phyloP scores from a whole-genome alignment of 37 sponge, comb jelly and placozoan genomes.

The Agelas oroides region DNA sequence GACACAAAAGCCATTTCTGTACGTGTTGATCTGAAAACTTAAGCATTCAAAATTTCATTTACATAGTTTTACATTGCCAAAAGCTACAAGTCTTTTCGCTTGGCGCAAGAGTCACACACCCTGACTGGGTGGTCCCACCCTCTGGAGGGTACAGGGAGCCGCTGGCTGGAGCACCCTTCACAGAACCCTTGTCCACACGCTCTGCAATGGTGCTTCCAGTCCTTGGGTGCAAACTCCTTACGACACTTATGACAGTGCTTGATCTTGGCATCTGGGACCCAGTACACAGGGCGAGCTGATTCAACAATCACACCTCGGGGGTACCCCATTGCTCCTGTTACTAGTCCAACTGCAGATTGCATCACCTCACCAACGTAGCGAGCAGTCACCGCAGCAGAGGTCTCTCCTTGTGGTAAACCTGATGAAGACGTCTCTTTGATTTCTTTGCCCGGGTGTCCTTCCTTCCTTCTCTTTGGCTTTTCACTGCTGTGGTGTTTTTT shows the following conservation, averaged over 20 bases:
- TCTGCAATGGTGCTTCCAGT: conserved; percentile 88
- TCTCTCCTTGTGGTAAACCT: too few relatives aligned
- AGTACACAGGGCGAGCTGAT: conserved; percentile 89
- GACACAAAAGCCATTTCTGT: too few relatives aligned
- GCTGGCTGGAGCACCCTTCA: conserved; percentile 76
- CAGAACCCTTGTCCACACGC: conserved; percentile 94
- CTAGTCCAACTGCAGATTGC: conserved; percentile 59
- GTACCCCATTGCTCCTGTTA: conserved; percentile 68
- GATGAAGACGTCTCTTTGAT: too few relatives aligned
- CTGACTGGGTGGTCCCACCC: conserved; percentile 95
- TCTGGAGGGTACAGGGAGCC: conserved; percentile 72
- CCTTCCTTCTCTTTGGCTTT: background rate
- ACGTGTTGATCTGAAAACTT: too few relatives aligned
- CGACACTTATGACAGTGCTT: conserved; percentile 70
- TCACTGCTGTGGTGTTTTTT: conserved; percentile 3
- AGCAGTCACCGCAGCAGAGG: conserved; percentile 54
- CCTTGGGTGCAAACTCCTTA: conserved; percentile 37
- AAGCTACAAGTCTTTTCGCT: background rate
- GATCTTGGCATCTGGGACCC: conserved; percentile 86
- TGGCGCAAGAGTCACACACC: conserved; percentile 86
- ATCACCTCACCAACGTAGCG: conserved; percentile 82
- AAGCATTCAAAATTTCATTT: too few relatives aligned
- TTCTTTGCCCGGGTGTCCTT: background rate
- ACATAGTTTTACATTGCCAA: too few relatives aligned
- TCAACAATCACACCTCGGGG: conserved; percentile 75